Conservation (phyloP, 1,140 invertebrate species). For the Drosophila insularis region DNA sequence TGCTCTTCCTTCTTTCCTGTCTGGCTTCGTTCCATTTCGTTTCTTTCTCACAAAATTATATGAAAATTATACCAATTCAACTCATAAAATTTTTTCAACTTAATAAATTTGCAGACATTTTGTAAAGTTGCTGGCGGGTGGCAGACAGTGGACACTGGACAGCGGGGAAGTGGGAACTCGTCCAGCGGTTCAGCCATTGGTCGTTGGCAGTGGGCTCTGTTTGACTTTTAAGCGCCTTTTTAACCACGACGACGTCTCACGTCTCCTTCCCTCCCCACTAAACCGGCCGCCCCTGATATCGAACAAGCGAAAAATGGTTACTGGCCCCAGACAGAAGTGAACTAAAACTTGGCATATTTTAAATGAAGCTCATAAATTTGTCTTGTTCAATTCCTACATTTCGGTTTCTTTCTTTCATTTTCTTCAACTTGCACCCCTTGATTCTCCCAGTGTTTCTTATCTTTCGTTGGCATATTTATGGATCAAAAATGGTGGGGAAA, state of each 20-base stretch:
- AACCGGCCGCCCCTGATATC: neutral
- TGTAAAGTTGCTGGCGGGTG: slow-evolving; percentile 38
- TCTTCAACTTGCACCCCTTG: slow-evolving; percentile 30
- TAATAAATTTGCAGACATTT: slow-evolving; percentile 81
- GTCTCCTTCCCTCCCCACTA: neutral
- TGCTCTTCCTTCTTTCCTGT: slow-evolving; percentile 16
- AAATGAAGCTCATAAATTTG: slow-evolving; percentile 56
- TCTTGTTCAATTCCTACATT: slow-evolving; percentile 44
- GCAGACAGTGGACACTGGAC: neutral
- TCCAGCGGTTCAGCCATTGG: neutral
- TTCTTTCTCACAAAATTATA: slow-evolving; percentile 75
- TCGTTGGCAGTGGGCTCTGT: neutral
- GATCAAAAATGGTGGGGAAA: slow-evolving; percentile 22
- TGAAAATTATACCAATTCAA: slow-evolving; percentile 82
- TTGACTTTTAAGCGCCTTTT: slow-evolving; percentile 12
- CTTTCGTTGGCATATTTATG: slow-evolving; percentile 26
- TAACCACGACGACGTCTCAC: neutral
- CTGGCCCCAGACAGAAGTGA: neutral
- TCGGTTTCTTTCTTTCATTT: slow-evolving; percentile 6
- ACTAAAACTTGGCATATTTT: slow-evolving; percentile 46
- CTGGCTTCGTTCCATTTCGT: slow-evolving; percentile 70
- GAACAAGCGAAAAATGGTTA: slow-evolving; percentile 7
- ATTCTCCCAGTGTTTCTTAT: slow-evolving; percentile 33
- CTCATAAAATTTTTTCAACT: slow-evolving; percentile 81
- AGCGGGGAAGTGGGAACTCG: neutral